These are phyloP conservation scores for Orchesella cincta DNA, from an alignment of 1,140 invertebrate genomes.

Conservation along the genomic window DNA sequence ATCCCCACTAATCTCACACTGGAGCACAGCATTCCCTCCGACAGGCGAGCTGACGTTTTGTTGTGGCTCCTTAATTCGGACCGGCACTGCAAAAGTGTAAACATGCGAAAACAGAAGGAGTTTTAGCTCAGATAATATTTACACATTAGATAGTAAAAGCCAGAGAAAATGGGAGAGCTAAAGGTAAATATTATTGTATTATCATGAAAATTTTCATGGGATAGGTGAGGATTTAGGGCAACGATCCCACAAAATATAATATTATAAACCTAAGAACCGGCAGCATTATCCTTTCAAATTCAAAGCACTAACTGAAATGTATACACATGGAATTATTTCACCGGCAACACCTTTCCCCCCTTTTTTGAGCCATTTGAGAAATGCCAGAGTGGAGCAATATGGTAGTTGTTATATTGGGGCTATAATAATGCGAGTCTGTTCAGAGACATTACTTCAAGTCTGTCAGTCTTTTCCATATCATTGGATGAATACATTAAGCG, in stretches of 20 bases:
- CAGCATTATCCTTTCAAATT: too few relatives aligned
- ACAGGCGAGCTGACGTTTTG: constrained; percentile 53
- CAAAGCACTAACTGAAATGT: too few relatives aligned
- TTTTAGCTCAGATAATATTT: not conserved
- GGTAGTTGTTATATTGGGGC: too few relatives aligned
- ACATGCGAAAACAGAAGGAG: not conserved
- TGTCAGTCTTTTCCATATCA: not conserved
- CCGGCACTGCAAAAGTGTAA: constrained; percentile 52
- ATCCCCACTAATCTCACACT: constrained; percentile 60
- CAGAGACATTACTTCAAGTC: not conserved
- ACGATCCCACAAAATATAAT: too few relatives aligned
- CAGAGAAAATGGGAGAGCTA: not conserved
- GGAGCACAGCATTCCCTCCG: constrained; percentile 57
- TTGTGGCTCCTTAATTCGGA: constrained; percentile 54
- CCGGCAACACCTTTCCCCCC: too few relatives aligned
- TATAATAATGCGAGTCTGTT: too few relatives aligned
- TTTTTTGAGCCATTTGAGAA: too few relatives aligned
- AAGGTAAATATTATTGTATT: constrained; percentile 16
- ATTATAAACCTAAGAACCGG: too few relatives aligned
- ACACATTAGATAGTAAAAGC: not conserved
- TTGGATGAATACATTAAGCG: not conserved
- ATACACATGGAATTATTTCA: too few relatives aligned
- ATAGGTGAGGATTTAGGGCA: too few relatives aligned
- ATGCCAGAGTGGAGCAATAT: too few relatives aligned
- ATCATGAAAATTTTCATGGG: not conserved